Evolutionary conservation across 2,113 vertebrate genomes (phyloP).

Genomic region (Cairina moschata): DNA sequence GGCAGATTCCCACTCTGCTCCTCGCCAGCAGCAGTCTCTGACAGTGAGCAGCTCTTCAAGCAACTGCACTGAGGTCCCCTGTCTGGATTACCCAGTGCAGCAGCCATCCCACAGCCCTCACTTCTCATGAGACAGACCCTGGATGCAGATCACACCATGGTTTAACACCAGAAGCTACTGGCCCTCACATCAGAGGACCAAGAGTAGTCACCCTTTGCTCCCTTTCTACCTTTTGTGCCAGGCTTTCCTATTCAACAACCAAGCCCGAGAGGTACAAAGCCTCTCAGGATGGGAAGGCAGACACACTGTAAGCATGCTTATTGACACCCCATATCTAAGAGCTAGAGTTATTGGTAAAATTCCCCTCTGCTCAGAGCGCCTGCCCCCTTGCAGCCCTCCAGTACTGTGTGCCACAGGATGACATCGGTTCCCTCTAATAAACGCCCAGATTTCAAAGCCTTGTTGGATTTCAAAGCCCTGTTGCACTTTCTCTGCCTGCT

Average conservation of each 20-base stretch:
- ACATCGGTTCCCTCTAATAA: background rate
- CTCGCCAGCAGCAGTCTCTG: background rate
- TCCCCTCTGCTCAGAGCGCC: background rate
- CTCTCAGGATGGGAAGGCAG: background rate
- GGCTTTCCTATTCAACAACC: background rate
- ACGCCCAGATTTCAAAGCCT: background rate
- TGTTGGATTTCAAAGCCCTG: background rate
- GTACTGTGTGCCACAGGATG: background rate
- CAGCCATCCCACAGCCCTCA: background rate
- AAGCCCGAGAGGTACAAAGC: background rate
- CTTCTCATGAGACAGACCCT: background rate
- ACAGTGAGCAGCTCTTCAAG: background rate
- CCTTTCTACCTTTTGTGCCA: background rate
- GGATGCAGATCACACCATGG: background rate
- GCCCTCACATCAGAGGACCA: background rate
- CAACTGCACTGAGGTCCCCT: background rate
- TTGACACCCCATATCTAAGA: background rate
- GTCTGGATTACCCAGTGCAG: background rate
- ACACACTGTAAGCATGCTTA: background rate
- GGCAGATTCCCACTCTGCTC: background rate
- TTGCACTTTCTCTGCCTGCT: background rate
- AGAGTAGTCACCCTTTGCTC: background rate
- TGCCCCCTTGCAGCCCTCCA: background rate
- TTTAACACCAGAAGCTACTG: background rate
- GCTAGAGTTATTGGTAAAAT: background rate